Evolutionary conservation across 2,888 invertebrate species (phyloP), one percentile per base, ranked within the genome.

Genomic region (Cataglyphis livida): DNA sequence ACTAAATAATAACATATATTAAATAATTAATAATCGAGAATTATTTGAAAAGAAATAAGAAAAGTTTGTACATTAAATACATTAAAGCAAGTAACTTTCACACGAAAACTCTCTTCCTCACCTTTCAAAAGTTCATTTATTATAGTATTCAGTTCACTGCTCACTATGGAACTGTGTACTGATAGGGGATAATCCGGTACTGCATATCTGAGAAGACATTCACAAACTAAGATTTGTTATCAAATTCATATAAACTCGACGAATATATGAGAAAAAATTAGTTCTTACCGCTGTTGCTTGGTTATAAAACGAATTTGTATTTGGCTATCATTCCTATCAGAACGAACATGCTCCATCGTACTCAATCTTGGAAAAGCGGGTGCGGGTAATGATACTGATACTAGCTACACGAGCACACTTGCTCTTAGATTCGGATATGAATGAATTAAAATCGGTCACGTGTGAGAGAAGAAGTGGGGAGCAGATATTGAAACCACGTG

Each of bases 141-240:
- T 75, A 99, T 95, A 38, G 96, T 96, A 93, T 98, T 98, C 15
- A 99, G 95, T 83, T 98, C 97, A 32, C 95, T 95, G 15, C 96
- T 94, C 68, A 96, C 96, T 4, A 98, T 96, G 87, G 96, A 96
- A 68, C 97, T 96, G 74, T 98, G 97, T 32, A 99, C 97, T 21
- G 98, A 97, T 92, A 97, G 97, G 0, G 98, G 98, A 88, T 96
- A 96, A 94, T 98, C 98, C 7, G 98, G 97, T 66, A 99, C 97
- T 9, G 98, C 98, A 96, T 97, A 98, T 90, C 98, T 98, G 93
- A 87, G 95, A 89, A 84, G 68, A 73, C 15, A 83, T 66, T 62
- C 75, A 75, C 9, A 79, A 79, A 57, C 57, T 18, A 71, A 18
- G 28, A 48, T 57, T 6, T 32, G 32, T 32, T 32, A 32, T 4